A percentile compares a stretch with the other conserved stretches of the same genome.
Evolutionary conservation across 92 coral and sea anemone genomes (phyloP).

Genomic region (Porites lobata): DNA sequence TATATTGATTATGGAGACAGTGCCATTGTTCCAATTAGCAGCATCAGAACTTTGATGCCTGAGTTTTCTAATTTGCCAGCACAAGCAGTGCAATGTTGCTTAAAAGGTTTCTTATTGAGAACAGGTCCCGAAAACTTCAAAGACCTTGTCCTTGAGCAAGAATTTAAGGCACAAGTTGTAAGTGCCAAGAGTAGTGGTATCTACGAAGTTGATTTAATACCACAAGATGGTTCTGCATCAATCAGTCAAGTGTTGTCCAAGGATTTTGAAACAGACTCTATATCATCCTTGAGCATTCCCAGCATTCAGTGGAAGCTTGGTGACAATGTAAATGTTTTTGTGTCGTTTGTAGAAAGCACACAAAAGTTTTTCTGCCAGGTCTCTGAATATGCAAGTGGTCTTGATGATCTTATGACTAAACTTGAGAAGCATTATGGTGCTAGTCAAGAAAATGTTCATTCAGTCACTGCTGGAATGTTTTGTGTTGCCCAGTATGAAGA

Average conservation of each 20-base stretch:
- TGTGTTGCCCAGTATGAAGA: constrained; percentile 80
- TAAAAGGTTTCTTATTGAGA: constrained; percentile 55
- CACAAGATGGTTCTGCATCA: constrained; percentile 59
- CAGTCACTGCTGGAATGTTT: constrained; percentile 55
- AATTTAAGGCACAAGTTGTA: constrained; percentile 58
- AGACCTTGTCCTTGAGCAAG: constrained; percentile 70
- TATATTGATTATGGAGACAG: constrained; percentile 93
- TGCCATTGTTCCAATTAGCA: constrained; percentile 72
- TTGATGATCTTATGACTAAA: constrained; percentile 69
- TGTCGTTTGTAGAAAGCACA: constrained; percentile 52
- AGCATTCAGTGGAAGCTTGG: constrained; percentile 43
- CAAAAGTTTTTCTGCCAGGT: constrained; percentile 68
- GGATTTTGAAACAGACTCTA: neutral
- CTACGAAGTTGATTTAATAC: constrained; percentile 68
- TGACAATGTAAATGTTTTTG: constrained; percentile 32
- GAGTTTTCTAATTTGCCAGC: constrained; percentile 81
- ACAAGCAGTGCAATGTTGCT: constrained; percentile 83
- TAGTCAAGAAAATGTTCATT: constrained; percentile 28
- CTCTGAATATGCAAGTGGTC: constrained; percentile 34
- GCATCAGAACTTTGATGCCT: constrained; percentile 73
- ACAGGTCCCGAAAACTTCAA: constrained; percentile 72
- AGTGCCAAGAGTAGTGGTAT: constrained; percentile 32
- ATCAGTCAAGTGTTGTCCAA: constrained; percentile 15
- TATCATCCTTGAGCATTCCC: neutral
- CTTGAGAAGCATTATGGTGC: constrained; percentile 79